Conservation (phyloP, 1,140 invertebrate genomes). For the Mizuhopecten yessoensis region DNA sequence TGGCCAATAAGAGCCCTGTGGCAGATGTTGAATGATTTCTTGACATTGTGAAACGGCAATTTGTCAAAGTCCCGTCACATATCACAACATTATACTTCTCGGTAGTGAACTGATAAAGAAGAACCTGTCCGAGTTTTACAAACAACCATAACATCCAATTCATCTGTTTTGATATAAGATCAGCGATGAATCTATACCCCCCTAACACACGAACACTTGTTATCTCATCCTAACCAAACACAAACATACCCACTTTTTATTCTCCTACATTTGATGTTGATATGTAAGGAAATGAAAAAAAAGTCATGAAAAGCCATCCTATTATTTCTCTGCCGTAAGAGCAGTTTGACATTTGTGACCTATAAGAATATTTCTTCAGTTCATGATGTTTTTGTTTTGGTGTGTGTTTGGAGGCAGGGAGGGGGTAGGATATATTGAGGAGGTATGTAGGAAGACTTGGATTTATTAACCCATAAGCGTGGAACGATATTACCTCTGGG, state of each 20-base stretch:
- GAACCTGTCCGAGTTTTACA: neutral
- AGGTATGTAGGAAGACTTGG: no score
- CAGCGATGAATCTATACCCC: neutral
- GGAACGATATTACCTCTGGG: no score
- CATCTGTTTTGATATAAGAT: neutral
- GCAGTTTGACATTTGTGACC: neutral
- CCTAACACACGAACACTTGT: neutral
- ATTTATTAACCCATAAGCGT: no score
- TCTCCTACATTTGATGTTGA: no score
- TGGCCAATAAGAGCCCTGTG: neutral
- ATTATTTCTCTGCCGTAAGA: neutral
- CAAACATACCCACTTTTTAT: neutral
- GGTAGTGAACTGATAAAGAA: neutral
- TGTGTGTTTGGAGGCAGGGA: no score
- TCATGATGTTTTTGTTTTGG: neutral
- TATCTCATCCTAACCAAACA: neutral
- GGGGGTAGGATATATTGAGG: no score
- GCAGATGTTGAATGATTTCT: neutral
- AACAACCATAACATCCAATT: neutral
- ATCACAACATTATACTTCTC: neutral
- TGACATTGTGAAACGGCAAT: conserved; percentile 26
- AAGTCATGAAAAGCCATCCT: neutral
- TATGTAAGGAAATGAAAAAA: neutral
- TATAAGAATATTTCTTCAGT: neutral
- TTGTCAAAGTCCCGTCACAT: conserved; percentile 7